Percentiles rank a stretch among this genome's conserved stretches.
Conservation (phyloP, 2,113 vertebrate genomes). For the Galemys pyrenaicus region DNA sequence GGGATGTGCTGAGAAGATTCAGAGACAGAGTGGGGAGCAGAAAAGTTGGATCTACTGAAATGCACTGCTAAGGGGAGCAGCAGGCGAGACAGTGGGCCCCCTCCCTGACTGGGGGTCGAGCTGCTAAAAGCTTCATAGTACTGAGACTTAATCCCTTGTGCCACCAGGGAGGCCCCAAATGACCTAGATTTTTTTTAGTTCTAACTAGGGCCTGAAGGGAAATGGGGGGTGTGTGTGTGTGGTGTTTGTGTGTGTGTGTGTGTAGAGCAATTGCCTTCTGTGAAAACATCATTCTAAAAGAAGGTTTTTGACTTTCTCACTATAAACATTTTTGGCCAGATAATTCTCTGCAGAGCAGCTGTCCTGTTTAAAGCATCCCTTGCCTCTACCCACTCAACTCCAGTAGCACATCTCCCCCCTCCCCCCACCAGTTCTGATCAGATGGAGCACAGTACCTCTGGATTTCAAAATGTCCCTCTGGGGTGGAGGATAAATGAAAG, state of each 20-base stretch:
- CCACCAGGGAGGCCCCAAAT: too few species aligned
- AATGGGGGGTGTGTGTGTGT: background rate
- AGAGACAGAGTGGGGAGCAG: too few species aligned
- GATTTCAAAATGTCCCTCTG: background rate
- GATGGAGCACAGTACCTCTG: background rate
- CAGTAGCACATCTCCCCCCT: background rate
- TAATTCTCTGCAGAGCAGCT: background rate
- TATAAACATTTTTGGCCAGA: background rate
- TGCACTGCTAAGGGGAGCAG: too few species aligned
- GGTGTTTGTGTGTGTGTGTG: background rate
- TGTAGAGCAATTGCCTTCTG: background rate
- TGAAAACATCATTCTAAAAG: background rate
- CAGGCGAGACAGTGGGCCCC: too few species aligned
- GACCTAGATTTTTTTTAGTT: constrained; percentile 30
- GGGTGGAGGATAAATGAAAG: too few species aligned
- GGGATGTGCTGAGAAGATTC: too few species aligned
- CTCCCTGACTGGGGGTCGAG: too few species aligned
- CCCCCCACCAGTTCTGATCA: too few species aligned
- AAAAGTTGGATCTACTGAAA: too few species aligned
- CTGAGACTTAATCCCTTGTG: too few species aligned
- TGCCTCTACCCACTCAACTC: background rate
- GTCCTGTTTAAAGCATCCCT: background rate
- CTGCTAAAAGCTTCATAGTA: too few species aligned
- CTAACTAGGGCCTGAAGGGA: background rate
- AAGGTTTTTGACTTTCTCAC: background rate